A percentile compares a stretch with the other conserved stretches of the same genome.
Evolutionary conservation across 2,797 vertebrate genomes (phyloP).

Genomic region (Crypturellus tataupa): DNA sequence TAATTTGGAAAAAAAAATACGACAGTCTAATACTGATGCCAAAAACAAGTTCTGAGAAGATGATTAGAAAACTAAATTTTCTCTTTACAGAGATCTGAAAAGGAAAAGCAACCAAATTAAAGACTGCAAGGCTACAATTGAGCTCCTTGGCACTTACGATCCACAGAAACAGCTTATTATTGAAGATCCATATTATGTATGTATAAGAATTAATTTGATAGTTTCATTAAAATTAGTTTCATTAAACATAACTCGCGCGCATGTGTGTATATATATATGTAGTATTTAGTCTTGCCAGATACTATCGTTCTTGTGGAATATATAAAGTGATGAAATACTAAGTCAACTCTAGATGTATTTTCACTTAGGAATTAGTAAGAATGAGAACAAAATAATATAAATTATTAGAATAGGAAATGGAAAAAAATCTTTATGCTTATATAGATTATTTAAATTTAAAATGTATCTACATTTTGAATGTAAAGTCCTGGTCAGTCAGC

Average conservation of each 20-base stretch:
- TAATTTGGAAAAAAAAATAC: not conserved
- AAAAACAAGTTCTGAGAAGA: not conserved
- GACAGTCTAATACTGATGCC: not conserved
- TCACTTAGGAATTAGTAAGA: not conserved
- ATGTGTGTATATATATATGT: not conserved
- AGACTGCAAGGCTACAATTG: constrained; percentile 88
- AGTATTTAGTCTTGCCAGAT: not conserved
- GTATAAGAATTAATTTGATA: constrained; percentile 70
- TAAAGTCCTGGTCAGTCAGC: not conserved
- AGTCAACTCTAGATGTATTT: not conserved
- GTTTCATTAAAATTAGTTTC: not conserved
- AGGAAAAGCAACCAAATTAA: constrained; percentile 88
- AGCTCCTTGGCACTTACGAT: constrained; percentile 94
- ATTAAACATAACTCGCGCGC: too few species aligned
- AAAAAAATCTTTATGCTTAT: not conserved
- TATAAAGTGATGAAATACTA: not conserved
- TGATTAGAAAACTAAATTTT: not conserved
- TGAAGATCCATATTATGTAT: constrained; percentile 96
- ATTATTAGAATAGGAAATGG: not conserved
- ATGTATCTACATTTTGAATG: not conserved
- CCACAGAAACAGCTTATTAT: constrained; percentile 93
- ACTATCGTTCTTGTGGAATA: not conserved
- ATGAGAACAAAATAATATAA: not conserved
- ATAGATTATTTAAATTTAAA: not conserved
- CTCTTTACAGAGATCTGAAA: constrained; percentile 89